phyloP scores from a whole-genome alignment of 1,140 invertebrate genomes.

The Scaptodrosophila lebanonensis region DNA sequence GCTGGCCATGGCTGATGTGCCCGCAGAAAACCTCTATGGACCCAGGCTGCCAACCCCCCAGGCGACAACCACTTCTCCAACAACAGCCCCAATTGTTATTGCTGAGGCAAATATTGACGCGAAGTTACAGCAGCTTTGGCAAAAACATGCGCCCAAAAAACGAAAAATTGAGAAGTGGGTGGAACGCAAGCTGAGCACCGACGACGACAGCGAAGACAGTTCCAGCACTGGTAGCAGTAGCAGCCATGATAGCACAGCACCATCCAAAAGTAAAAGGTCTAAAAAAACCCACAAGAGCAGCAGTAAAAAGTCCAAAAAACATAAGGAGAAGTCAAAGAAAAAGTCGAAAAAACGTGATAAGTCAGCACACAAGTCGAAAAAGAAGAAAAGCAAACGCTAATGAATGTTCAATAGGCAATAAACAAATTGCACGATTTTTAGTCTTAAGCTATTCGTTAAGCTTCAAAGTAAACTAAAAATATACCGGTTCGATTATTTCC shows the following conservation, averaged over 20 bases:
- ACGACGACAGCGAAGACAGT: slow-evolving; percentile 33
- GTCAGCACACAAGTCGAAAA: slow-evolving; percentile 48
- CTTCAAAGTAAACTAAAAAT: too few species aligned
- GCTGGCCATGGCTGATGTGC: slow-evolving; percentile 32
- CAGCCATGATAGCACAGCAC: slow-evolving; percentile 20
- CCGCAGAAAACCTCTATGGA: slow-evolving; percentile 40
- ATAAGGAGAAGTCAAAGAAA: slow-evolving; percentile 53
- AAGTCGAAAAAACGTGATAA: slow-evolving; percentile 66
- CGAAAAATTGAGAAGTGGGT: slow-evolving; percentile 50
- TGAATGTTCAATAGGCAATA: not conserved
- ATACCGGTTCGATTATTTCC: too few species aligned
- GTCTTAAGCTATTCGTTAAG: too few species aligned
- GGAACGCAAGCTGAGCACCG: slow-evolving; percentile 32
- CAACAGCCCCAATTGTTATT: not conserved
- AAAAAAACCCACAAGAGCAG: slow-evolving; percentile 54
- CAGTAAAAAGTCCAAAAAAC: slow-evolving; percentile 55
- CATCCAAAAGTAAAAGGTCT: slow-evolving; percentile 26
- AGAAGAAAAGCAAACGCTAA: slow-evolving; percentile 54
- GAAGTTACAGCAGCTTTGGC: slow-evolving; percentile 53
- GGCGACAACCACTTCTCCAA: not conserved
- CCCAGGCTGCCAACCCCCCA: slow-evolving; percentile 33
- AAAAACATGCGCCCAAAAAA: slow-evolving; percentile 46
- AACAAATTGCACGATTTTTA: too few species aligned
- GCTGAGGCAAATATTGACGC: slow-evolving; percentile 42
- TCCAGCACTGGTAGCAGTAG: slow-evolving; percentile 14